Evolutionary conservation across 2,888 invertebrate species (phyloP).

Genomic region (Apamea crenata): DNA sequence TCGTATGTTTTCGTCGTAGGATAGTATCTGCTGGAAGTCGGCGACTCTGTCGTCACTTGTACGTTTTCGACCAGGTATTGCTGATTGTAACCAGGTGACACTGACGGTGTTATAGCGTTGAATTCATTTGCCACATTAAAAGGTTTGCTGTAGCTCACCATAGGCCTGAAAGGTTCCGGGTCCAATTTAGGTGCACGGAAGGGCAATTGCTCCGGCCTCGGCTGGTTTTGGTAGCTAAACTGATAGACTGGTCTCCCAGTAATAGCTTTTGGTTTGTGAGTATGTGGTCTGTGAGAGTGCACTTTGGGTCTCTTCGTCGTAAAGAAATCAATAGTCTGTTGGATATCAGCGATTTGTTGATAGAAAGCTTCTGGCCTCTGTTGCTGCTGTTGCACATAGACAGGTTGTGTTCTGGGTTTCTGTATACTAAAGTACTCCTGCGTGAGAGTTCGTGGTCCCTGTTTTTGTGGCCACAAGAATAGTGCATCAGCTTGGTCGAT

Average conservation of each 20-base stretch:
- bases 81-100: conserved; percentile 83
- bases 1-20: conserved; percentile 86
- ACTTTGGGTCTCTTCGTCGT: conserved; percentile 90
- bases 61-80: conserved; percentile 87
- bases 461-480: conserved; percentile 88
- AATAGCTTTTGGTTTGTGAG: conserved; percentile 87
- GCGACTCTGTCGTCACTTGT: conserved; percentile 88
- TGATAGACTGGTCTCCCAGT: conserved; percentile 92
- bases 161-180: conserved; percentile 91
- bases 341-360: conserved; percentile 92
- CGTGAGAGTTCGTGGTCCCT: conserved; percentile 87
- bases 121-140: conserved; percentile 86
- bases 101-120: conserved; percentile 84
- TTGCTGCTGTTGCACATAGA: conserved; percentile 84
- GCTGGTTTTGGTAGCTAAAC: conserved; percentile 92
- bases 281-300: conserved; percentile 81
- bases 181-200: conserved; percentile 90
- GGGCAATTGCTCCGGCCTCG: conserved; percentile 84
- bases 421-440: conserved; percentile 90
- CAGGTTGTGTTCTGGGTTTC: conserved; percentile 83
- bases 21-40: conserved; percentile 88
- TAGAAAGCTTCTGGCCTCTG: conserved; percentile 90
- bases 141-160: conserved; percentile 91
- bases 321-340: conserved; percentile 92
- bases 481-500: conserved; percentile 87